Base-by-base conservation (phyloP, 2,113 vertebrate genomes). In the Hassar affinis region DNA sequence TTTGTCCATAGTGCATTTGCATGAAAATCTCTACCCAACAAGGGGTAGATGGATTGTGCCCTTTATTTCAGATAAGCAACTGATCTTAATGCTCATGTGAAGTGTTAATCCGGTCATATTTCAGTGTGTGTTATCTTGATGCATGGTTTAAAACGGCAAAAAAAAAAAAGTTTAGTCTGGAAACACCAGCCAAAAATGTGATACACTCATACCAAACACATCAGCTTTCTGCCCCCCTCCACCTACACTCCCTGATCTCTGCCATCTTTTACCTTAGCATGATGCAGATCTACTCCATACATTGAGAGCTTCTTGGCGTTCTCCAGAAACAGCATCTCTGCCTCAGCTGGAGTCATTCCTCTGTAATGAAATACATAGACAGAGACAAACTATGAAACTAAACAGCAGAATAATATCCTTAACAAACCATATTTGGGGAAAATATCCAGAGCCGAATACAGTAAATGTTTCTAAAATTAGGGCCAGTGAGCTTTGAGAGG, bases 251-350 rank as follows among this genome's bases (percentile, higher is more conserved):
- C 35, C 33, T 7, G 7, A 8, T 38, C 11, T 66, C 33, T 38
- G 8, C 8, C 0, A 7, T 15, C 66, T 45, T 20, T 30, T 94
- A 98, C 97, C 98, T 98, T 98, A 59, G 98, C 98, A 78, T 98
- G 97, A 89, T 99, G 98, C 77, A 99, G 95, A 89, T 99, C 98
- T 62, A 99, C 98, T 68, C 98, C 98, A 33, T 97, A 99, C 97
- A 99, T 98, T 10, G 97, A 98, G 0, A 99, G 92, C 81, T 99
- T 99, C 94, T 99, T 99, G 91, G 97, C 97, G 83, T 99, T 99
- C 91, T 99, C 98, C 92, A 99, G 89, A 90, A 98, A 99, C 91
- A 97, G 95, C 90, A 98, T 96, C 91, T 99, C 98, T 49, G 98
- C 98, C 84, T 97, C 97, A 7, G 97, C 97, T 52, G 97, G 98